Percentiles rank a stretch among this genome's conserved stretches.
These are phyloP conservation scores for Pristis pectinata DNA, from an alignment of 2,797 vertebrate species.

Conservation along the genomic window DNA sequence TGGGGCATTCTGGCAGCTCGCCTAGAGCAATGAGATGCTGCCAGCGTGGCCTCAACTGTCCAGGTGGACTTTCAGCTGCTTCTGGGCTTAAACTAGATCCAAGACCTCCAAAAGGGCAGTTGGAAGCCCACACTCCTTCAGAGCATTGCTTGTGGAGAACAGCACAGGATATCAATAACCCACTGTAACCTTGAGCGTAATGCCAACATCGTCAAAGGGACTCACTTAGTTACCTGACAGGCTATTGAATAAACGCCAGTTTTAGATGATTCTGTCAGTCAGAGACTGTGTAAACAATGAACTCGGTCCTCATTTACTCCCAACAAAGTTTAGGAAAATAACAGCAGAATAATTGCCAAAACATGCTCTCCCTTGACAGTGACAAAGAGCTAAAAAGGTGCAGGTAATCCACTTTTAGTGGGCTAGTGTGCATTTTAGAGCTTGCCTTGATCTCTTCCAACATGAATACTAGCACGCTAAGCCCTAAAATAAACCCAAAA, in stretches of 20 bases:
- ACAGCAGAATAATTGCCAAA: neutral
- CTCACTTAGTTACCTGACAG: too few species aligned
- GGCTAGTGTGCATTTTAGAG: neutral
- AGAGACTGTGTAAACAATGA: neutral
- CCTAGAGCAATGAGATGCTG: too few species aligned
- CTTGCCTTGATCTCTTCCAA: neutral
- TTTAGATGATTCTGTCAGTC: neutral
- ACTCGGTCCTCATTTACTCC: neutral
- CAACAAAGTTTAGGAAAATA: neutral
- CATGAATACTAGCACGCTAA: neutral
- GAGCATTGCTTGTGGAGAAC: too few species aligned
- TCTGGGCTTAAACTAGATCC: too few species aligned
- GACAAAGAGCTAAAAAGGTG: neutral
- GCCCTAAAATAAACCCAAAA: neutral
- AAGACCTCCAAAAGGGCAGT: too few species aligned
- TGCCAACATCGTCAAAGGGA: too few species aligned
- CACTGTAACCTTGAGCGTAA: too few species aligned
- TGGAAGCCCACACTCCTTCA: too few species aligned
- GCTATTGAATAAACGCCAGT: neutral
- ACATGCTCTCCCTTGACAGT: neutral
- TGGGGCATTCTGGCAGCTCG: too few species aligned
- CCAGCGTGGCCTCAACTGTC: too few species aligned
- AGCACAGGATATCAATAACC: too few species aligned
- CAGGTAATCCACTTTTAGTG: neutral
- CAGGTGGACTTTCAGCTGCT: too few species aligned